Evolutionary conservation across 1,140 invertebrate species (phyloP), one percentile per base, ranked within the genome.

Genomic region (Pseudomyrmex flavicornis): DNA sequence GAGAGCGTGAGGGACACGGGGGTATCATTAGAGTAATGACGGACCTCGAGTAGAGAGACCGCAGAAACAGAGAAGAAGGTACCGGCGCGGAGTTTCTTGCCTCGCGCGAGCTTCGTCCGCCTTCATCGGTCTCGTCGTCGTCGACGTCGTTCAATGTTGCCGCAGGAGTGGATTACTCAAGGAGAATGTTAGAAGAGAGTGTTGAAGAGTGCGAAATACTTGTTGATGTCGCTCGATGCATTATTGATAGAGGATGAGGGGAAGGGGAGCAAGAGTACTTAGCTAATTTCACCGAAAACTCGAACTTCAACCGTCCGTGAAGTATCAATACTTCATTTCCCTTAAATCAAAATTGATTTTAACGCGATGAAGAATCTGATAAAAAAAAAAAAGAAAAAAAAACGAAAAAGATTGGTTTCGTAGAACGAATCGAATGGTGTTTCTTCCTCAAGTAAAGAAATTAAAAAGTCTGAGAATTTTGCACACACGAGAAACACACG

Each of bases 11-110:
- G 85, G 82, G 50, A 84, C 52, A 69, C 68, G 72, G 80, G 87
- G 86, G 88, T 91, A 92, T 92, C 90, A 91, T 92, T 91, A 91
- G 88, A 85, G 90, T 92, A 90, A 93, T 91, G 90, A 91, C 85
- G 90, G 86, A 88, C 89, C 83, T 83, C 86, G 82, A 56, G 63
- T 58, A 76, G 72, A 80, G 72, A 72, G 66, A 79, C 76, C 76
- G 76, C 76, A 79, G 76, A 70, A 79, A 79, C 76, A 15, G 88
- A 85, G 82, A 85, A 82, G 76, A 76, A 70, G 61, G 88, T 90
- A 85, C 77, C 83, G 84, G 48, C 86, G 48, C 58, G 84, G 84
- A 82, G 82, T 80, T 90, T 88, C 89, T 91, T 90, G 77, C 74
- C 26, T 17, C 61, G 74, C 62, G 63, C 58, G 44, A 62, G 58